Base-by-base conservation (phyloP, 2,797 vertebrate genomes). In the Pempheris klunzingeri region DNA sequence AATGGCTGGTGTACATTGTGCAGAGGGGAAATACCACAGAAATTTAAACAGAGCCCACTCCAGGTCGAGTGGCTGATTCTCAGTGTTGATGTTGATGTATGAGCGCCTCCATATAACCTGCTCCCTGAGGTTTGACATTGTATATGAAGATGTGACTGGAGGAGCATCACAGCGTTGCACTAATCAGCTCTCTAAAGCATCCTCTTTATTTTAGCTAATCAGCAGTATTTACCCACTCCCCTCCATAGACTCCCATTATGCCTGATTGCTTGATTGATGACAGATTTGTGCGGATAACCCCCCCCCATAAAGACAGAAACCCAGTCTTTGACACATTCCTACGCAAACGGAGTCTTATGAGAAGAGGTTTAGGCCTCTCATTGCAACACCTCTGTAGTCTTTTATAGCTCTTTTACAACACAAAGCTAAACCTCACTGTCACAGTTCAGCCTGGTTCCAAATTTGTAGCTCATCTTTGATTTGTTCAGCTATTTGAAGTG, bases 221-320 rank as follows among this genome's bases (percentile, higher is more conserved):
- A 83, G 60, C 66, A 79, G 68, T 72, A 85, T 81, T 85, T 53
- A 60, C 77, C 72, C 57, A 70, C 75, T 85, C 11, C 20, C 39
- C 65, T 65, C 43, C 62, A 78, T 62, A 70, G 64, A 77, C 49
- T 78, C 77, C 61, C 39, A 77, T 83, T 87, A 71, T 30, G 32
- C 32, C 55, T 73, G 62, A 82, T 82, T 85, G 80, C 85, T 76
- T 87, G 83, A 88, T 85, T 80, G 77, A 83, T 82, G 75, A 54
- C 52, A 61, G 70, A 77, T 85, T 72, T 76, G 74, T 65, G 67
- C 77, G 73, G 77, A 82, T 82, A 80, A 80, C 39, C 44, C 59
- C 26, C 59, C 26, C 28, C 58, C 55, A 53, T 65, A 46, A 78
- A 67, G 75, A 46, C 12, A 22, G 24, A 61, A 18, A 72, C 12